Base-by-base conservation (phyloP, 2,888 invertebrate genomes). In the Pyrochroa serraticornis region DNA sequence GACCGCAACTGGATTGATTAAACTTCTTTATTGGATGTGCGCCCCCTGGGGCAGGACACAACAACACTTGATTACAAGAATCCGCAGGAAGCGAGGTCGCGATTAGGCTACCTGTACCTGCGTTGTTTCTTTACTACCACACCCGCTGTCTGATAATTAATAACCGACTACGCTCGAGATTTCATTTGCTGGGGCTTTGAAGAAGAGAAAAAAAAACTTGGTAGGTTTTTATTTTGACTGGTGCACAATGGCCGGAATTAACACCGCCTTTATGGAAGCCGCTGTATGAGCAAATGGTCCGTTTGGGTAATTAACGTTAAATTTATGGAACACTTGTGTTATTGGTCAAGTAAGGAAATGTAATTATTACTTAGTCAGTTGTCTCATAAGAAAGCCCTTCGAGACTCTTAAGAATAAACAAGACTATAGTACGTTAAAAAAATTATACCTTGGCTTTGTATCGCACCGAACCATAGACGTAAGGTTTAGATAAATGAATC, bases 181-280 rank as follows among this genome's bases (percentile, higher is more conserved):
- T 63, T 67, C 62, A 65, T 67, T 65, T 62, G 67, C 53, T 54
- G 58, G 62, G 55, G 51, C 54, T 31, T 10, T 13, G 39, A 8
- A 8, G 3, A 13, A 13, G 7, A 62, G 39, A 8, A 8, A 8
- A 13, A 13, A 39, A 62, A 58, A 62, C 62, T 62, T 60, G 62
- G 68, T 63, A 67, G 67, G 66, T 56, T 64, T 65, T 68, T 68
- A 68, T 67, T 67, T 66, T 67, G 68, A 68, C 64, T 65, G 51
- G 65, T 63, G 65, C 56, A 65, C 65, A 67, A 67, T 67, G 64
- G 62, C 14, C 39, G 51, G 48, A 59, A 63, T 63, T 56, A 63
- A 50, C 50, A 43, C 44, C 9, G 37, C 54, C 63, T 58, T 58
- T 60, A 56, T 38, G 42, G n/a, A 36, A 44, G 55, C 62, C 62